These are phyloP conservation scores for Melanocharis versteri DNA, from an alignment of 2,113 vertebrate genomes.

Conservation along the genomic window DNA sequence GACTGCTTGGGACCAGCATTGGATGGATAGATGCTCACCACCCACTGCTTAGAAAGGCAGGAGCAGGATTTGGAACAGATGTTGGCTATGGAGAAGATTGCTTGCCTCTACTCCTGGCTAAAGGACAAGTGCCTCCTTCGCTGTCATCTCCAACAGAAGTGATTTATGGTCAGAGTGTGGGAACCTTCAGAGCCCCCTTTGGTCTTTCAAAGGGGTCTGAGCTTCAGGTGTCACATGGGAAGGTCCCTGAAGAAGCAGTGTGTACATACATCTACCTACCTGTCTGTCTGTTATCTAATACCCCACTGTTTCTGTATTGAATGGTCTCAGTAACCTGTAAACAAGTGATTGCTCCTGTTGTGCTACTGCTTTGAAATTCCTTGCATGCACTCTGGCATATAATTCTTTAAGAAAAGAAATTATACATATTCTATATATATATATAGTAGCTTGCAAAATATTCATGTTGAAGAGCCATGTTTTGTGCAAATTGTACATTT, in stretches of 20 bases:
- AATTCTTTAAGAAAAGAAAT: conserved; percentile 53
- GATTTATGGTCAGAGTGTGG: background rate
- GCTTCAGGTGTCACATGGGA: background rate
- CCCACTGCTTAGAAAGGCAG: conserved; percentile 16
- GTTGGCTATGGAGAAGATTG: conserved; percentile 23
- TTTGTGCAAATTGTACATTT: conserved; percentile 72
- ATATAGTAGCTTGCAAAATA: conserved; percentile 60
- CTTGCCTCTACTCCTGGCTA: conserved; percentile 18
- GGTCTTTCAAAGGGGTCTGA: background rate
- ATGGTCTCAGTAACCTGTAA: conserved; percentile 62
- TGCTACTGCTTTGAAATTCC: conserved; percentile 56
- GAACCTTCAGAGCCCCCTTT: conserved; percentile 7
- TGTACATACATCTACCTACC: conserved; percentile 42
- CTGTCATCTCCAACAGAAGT: conserved; percentile 23
- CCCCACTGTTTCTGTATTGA: conserved; percentile 59
- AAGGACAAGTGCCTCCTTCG: conserved; percentile 54
- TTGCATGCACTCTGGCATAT: conserved; percentile 65
- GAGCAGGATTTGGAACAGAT: background rate
- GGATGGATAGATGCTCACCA: conserved; percentile 14
- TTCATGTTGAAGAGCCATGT: conserved; percentile 68
- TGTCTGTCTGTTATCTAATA: conserved; percentile 34
- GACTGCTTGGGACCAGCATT: background rate
- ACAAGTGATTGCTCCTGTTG: conserved; percentile 63
- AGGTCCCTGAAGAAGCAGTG: conserved; percentile 23
- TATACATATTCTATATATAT: conserved; percentile 56